Base-by-base conservation (phyloP, 1,140 invertebrate species). In the Olivierus martensii region DNA sequence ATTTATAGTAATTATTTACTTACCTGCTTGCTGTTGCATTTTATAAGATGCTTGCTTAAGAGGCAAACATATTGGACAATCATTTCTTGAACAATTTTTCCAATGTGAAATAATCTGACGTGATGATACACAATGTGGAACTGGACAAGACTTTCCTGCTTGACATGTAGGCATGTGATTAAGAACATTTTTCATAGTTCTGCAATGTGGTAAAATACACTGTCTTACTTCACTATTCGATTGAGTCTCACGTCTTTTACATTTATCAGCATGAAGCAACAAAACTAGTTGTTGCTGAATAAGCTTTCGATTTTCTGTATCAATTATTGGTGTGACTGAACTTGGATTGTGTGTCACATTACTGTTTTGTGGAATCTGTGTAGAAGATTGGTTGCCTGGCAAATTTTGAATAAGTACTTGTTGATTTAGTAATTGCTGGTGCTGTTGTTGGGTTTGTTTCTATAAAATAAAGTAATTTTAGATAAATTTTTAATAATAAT, bases 81-180 rank as follows among this genome's bases (percentile, higher is more conserved):
- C 93, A 60, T 76, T 79, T 55, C 91, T 78, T 17, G 79, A 80
- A 71, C 95, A 99, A 66, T 96, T 91, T 71, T 96, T 99, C 91
- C 95, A 99, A 70, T 99, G 95, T 56, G 87, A 84, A 52, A 99
- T 94, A 36, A 99, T 99, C 73, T 98, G 94, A 56, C 93, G 73
- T 0, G 93, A 98, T 19, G 93, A 98, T 50, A 92, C 93, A 73
- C 95, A 99, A 65, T 99, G 95, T 35, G 92, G 82, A 53, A 92
- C 83, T 19, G 77, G 77, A 69, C 88, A 93, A 60, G 79, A 81
- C 68, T 87, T 89, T 44, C 93, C 94, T 28, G 84, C 84, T 71
- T 88, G 86, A 73, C 95, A 99, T 0, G 80, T 88, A 38, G 89
- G 93, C 94, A 99, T 98, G 65, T 99, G 95, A 64, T 84, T 91